Evolutionary conservation across 1,140 invertebrate genomes (phyloP), one percentile per base, ranked within the genome.

Genomic region (Paraescarpia echinospica): DNA sequence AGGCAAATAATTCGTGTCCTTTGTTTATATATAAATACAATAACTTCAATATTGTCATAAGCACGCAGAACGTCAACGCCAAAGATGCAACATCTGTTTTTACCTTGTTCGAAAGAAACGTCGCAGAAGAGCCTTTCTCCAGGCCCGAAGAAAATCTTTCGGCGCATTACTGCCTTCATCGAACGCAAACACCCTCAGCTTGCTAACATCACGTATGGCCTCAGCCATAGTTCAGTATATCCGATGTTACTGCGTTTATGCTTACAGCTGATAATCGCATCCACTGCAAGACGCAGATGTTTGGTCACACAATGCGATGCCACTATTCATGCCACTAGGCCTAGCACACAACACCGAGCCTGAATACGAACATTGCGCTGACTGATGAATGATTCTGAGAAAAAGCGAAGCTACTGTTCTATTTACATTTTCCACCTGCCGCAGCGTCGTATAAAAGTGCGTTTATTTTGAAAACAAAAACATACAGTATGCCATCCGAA

Each of bases 161-260:
- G 94, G 95, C n/a, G 95, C 94, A 90, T 95, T 94, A 2, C 94
- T 94, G 33, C 95, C 95, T 94, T 95, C 95, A 91, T 95, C 95
- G 34, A 96, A 92, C 88, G 95, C 94, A 41, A 95, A 94, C 41
- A 96, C 96, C 89, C 95, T 93, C 35, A 96, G 94, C 93, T 95
- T 95, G 35, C 94, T 94, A 33, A 96, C 96, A 88, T 96, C 96
- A 94, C 94, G 95, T 91, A 96, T 94, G 31, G 96, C 96, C 94
- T 96, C 96, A 34, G 96, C 96, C 96, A 96, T 96, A 51, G 88
- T 94, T 31, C 22, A 77, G 59, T 77, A 77, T 77, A 77, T 77
- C 59, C 59, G 59, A 34, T 6, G 8, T 77, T 77, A 77, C 59
- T 77, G 27, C 59, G 59, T 77, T 77, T 77, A 77, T 0, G 0